Base-by-base conservation (phyloP, 2,797 vertebrate species). In the Leptodactylus fallax region DNA sequence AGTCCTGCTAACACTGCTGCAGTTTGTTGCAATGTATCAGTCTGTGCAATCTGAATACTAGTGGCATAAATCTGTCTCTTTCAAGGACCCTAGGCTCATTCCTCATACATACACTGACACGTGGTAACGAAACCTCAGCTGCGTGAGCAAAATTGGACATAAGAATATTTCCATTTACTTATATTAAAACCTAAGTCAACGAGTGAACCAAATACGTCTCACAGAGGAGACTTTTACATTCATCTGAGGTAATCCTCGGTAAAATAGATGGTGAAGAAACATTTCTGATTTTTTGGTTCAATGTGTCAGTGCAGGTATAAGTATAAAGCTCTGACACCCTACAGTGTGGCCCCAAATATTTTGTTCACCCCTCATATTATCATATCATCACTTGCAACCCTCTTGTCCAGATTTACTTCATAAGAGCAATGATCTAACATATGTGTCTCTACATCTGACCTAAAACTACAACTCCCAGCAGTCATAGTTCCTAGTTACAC, bases 401-500 rank as follows among this genome's bases (percentile, higher is more conserved):
- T 63, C 13, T 7, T n/a, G 60, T 19, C 19, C n/a, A 7, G 19
- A 7, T n/a, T 63, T 63, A 63, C 21, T 65, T 65, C 61, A 65
- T 23, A 65, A 65, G 5, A 23, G 8, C 60, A 21, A 4, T 36
- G 36, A 36, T 36, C 36, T 36, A 36, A 36, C 36, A 36, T 36
- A 36, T 36, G 7, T 13, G 25, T 6, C 23, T 27, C n/a, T 14
- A 1, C 8, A 25, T 23, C 25, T 17, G 56, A 12, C 16, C 5
- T 27, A 25, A 69, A 69, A 69, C 67, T 69, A 69, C 67, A 69
- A 7, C 14, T 36, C 69, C 69, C 69, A 72, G 69, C 27, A 72
- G 16, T 7, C 36, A 3, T 72, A 14, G 14, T 8, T 16, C 67
- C 25, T 69, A 3, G 45, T 12, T 51, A 23, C 72, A 19, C 72